These are phyloP conservation scores for Meteorus cinctellus DNA, from an alignment of 2,888 invertebrate genomes.

Conservation along the genomic window DNA sequence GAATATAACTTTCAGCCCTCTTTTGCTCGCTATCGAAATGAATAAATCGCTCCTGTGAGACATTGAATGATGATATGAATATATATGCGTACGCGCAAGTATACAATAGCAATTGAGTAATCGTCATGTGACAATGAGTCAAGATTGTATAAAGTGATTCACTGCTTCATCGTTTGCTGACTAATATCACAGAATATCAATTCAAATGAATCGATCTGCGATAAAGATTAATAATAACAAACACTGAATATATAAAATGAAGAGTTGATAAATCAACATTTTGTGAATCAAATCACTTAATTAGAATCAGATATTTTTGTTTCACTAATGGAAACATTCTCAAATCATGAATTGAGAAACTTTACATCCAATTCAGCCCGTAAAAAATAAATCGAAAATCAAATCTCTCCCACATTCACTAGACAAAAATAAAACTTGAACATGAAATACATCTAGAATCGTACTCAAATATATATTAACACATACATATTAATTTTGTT, in stretches of 20 bases:
- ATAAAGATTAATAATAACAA: no score
- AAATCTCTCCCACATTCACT: no score
- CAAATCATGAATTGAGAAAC: no score
- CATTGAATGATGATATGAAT: background rate
- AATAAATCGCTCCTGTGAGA: constrained; percentile 23
- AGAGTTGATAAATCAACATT: no score
- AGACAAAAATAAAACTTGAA: no score
- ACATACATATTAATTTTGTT: background rate
- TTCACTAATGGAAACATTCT: no score
- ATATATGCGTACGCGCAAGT: background rate
- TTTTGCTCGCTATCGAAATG: constrained; percentile 2
- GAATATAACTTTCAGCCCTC: constrained; percentile 10
- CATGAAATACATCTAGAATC: no score
- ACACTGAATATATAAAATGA: no score
- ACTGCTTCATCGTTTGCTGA: background rate
- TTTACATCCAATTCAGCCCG: no score
- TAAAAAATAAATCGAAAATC: no score
- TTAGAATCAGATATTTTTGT: no score
- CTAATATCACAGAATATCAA: background rate
- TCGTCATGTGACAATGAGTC: constrained; percentile 3
- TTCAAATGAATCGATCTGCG: background rate
- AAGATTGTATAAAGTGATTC: background rate
- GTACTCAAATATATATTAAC: background rate
- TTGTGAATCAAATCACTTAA: no score
- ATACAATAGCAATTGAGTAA: background rate